Evolutionary conservation across 1,140 invertebrate genomes (phyloP).

Genomic region (Calycopis cecrops): DNA sequence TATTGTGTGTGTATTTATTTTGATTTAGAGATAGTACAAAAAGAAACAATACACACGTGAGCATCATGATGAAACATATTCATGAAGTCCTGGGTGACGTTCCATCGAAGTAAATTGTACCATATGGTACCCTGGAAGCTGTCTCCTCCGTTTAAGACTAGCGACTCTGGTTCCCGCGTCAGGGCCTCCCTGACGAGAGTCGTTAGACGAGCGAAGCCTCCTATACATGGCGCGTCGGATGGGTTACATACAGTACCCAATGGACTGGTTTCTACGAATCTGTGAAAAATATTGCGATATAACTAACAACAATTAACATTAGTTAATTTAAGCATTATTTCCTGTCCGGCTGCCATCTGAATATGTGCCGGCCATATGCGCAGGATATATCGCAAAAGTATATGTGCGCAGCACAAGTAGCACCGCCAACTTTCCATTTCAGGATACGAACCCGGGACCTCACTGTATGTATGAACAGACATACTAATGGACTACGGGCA

Average conservation of each 20-base stretch:
- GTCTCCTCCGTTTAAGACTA: slow-evolving; percentile 85
- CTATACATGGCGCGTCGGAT: slow-evolving; percentile 68
- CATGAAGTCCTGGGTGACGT: slow-evolving; percentile 81
- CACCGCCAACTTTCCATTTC: too few species aligned
- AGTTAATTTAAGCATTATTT: too few species aligned
- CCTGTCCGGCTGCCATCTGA: too few species aligned
- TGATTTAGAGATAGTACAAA: too few species aligned
- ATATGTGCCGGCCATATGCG: too few species aligned
- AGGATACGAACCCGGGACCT: too few species aligned
- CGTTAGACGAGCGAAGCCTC: slow-evolving; percentile 80
- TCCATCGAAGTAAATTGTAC: slow-evolving; percentile 83
- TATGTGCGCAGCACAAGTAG: too few species aligned
- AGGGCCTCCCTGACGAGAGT: slow-evolving; percentile 70
- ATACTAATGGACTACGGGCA: too few species aligned
- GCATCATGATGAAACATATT: slow-evolving; percentile 83
- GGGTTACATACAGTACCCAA: slow-evolving; percentile 75
- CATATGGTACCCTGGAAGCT: slow-evolving; percentile 87
- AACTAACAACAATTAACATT: too few species aligned
- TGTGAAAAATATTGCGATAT: slow-evolving; percentile 27
- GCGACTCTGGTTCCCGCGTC: slow-evolving; percentile 71
- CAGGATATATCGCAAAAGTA: too few species aligned
- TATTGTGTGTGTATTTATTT: too few species aligned
- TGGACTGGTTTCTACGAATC: slow-evolving; percentile 79
- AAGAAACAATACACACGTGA: slow-evolving; percentile 76
- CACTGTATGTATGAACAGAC: too few species aligned